Base-by-base conservation (phyloP, 35 echinoderm and acorn worm species). In the Apostichopus parvimensis region DNA sequence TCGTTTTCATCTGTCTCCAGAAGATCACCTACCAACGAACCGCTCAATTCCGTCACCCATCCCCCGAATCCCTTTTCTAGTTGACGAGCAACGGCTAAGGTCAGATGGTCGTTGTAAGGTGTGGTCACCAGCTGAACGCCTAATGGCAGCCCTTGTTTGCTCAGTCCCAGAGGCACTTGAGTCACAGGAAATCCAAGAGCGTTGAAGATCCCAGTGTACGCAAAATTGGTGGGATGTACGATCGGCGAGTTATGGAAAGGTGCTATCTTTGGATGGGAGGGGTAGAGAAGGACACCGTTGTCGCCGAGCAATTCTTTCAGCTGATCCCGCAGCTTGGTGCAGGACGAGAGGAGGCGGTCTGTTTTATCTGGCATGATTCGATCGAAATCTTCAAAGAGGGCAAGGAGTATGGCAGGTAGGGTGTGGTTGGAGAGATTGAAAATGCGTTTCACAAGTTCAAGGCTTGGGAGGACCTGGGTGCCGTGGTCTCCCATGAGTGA, bases 221-320 rank as follows among this genome's bases (percentile, higher is more conserved):
- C 93, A 45, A 99, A 95, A 57, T 99, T 99, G 34, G 88, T 93
- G 0, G 97, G 97, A 80, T 91, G 93, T 17, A 94, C 6, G 8
- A 99, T 73, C 5, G 97, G 97, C 8, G 97, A 93, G 62, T 96
- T 94, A 83, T 99, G 97, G 91, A 83, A 99, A 24, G 92, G 97
- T n/a, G 97, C 95, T 57, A 99, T 68, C 88, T 99, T 99, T 21
- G 97, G 93, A 86, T 99, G 97, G 59, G 97, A 94, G 5, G 97
- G 97, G 71, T 96, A 99, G 57, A 99, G 53, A 9, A 99, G 77
- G 4, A 99, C 91, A 5, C 97, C 97, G 76, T 99, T 91, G 20
- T 94, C 82, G 8, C 97, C 97, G 17, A 99, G 64, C 26, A 99
- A 79, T 6, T 91, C 92, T 26, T 80, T 77, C 45, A 99, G 66